Percentiles rank a stretch among this genome's conserved stretches.
phyloP scores from a whole-genome alignment of 2,888 invertebrate species.

The Ophion obscuratus region DNA sequence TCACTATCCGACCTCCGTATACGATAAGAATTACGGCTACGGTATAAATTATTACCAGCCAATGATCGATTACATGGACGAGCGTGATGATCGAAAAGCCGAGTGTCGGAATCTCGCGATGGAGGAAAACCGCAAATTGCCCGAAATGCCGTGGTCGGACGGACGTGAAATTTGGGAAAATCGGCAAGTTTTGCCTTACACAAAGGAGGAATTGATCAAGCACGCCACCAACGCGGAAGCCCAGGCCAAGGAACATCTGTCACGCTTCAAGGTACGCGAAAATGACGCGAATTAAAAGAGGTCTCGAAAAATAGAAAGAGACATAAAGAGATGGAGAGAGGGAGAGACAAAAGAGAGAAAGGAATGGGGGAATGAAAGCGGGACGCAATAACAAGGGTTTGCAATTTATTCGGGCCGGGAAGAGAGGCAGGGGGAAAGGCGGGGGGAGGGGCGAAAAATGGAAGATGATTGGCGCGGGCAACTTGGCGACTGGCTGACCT shows the following conservation, averaged over 20 bases:
- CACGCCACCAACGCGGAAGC: constrained; percentile 89
- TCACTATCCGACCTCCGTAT: constrained; percentile 87
- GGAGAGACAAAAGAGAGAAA: constrained; percentile 30
- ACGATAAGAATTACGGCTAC: constrained; percentile 93
- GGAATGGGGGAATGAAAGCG: constrained; percentile 67
- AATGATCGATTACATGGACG: constrained; percentile 93
- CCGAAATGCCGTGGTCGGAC: constrained; percentile 88
- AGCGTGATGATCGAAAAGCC: constrained; percentile 85
- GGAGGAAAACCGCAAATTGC: constrained; percentile 83
- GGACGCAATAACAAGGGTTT: constrained; percentile 55
- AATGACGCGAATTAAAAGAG: constrained; percentile 30
- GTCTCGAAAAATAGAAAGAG: constrained; percentile 42
- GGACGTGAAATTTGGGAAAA: constrained; percentile 85
- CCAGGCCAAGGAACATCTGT: constrained; percentile 89
- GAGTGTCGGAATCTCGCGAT: constrained; percentile 85
- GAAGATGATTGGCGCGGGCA: constrained; percentile 71
- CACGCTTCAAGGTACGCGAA: constrained; percentile 85
- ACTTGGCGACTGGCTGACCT: constrained; percentile 81
- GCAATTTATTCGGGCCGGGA: constrained; percentile 22
- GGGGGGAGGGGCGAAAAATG: constrained; percentile 64
- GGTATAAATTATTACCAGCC: constrained; percentile 94
- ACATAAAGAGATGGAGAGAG: constrained; percentile 13
- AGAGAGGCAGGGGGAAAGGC: neutral
- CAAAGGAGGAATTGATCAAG: constrained; percentile 88
- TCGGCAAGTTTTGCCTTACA: constrained; percentile 88